A percentile compares a stretch with the other conserved stretches of the same genome.
Evolutionary conservation across 37 sponge, comb jelly and placozoan species (phyloP).

Genomic region (Axinella damicornis): DNA sequence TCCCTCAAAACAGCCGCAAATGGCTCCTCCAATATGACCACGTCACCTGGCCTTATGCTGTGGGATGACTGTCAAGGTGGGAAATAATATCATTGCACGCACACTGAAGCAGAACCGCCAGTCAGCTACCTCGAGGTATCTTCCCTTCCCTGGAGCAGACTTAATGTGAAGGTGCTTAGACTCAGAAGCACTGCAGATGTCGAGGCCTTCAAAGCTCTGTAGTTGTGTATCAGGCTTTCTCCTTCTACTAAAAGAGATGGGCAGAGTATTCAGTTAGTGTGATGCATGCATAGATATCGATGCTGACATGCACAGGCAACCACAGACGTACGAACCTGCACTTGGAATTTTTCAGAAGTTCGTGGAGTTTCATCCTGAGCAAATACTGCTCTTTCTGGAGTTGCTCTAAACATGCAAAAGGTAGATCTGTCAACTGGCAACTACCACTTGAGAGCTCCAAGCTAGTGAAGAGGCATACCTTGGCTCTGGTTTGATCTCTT

Average conservation of each 20-base stretch:
- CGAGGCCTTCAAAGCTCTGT: too few relatives aligned
- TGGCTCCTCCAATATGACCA: constrained; percentile 39
- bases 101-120: neutral
- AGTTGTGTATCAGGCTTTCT: too few relatives aligned
- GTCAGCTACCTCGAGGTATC: constrained; percentile 19
- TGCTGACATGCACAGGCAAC: too few relatives aligned
- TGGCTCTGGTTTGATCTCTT: neutral
- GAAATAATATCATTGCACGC: too few relatives aligned
- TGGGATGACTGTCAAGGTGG: too few relatives aligned
- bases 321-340: neutral
- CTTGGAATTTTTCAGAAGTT: neutral
- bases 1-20: constrained; percentile 41
- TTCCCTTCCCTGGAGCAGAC: constrained; percentile 13
- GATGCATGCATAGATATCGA: too few relatives aligned
- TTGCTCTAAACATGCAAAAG: neutral
- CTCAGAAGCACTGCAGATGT: constrained; percentile 8
- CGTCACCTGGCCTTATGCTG: constrained; percentile 25
- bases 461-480: too few relatives aligned
- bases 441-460: too few relatives aligned
- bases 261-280: too few relatives aligned
- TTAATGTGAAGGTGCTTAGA: neutral
- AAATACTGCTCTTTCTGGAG: neutral
- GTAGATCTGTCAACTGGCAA: too few relatives aligned
- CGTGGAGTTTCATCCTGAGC: neutral
- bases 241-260: too few relatives aligned